These are phyloP conservation scores for Psilopogon haemacephalus DNA, from an alignment of 2,113 vertebrate species.

Conservation along the genomic window DNA sequence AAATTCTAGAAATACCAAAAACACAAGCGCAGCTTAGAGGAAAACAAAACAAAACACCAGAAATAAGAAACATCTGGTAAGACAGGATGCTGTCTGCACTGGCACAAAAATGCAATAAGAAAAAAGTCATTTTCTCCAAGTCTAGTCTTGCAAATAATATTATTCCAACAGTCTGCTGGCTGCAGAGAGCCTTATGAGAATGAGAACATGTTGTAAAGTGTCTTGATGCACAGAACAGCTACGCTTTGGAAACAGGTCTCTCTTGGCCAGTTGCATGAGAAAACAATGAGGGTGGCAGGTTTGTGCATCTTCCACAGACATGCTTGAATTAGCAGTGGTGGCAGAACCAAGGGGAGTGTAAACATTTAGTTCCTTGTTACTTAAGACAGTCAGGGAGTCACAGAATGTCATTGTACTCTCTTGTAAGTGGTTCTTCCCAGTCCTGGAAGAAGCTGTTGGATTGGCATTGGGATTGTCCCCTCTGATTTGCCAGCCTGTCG, in stretches of 20 bases:
- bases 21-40: slow-evolving; percentile 51
- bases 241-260: slow-evolving; percentile 46
- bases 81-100: slow-evolving; percentile 37
- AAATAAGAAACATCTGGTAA: slow-evolving; percentile 77
- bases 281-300: background rate
- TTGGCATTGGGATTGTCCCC: background rate
- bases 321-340: background rate
- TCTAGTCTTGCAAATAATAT: slow-evolving; percentile 70
- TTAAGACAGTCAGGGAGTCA: background rate
- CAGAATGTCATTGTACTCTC: background rate
- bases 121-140: slow-evolving; percentile 56
- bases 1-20: slow-evolving; percentile 25
- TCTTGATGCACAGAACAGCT: slow-evolving; percentile 66
- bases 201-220: slow-evolving; percentile 68
- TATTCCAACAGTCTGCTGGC: slow-evolving; percentile 76
- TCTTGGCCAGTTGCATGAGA: slow-evolving; percentile 51
- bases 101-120: slow-evolving; percentile 65
- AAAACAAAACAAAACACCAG: background rate
- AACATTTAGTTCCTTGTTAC: background rate
- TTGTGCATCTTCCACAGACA: background rate
- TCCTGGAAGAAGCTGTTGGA: background rate
- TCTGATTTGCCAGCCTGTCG: background rate
- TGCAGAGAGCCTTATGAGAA: slow-evolving; percentile 32
- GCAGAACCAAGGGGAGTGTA: background rate
- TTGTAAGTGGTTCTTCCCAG: background rate